phyloP scores from a whole-genome alignment of 2,888 invertebrate species.

The Acrobasis consociella region DNA sequence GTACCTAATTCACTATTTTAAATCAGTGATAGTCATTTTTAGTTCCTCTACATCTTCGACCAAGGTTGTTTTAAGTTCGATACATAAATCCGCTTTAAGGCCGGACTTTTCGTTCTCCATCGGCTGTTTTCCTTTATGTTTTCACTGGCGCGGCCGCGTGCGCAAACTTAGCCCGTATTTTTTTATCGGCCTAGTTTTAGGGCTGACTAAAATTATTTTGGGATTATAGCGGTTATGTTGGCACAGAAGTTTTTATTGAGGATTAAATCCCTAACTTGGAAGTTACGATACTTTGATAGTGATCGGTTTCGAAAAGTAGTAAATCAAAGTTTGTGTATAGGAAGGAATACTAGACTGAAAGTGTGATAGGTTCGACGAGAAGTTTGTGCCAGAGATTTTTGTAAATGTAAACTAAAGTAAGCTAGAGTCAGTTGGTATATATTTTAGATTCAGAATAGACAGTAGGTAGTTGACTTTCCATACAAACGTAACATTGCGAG shows the following conservation, averaged over 20 bases:
- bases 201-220: slow-evolving; percentile 21
- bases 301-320: not conserved
- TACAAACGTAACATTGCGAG: no score
- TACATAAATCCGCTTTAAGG: slow-evolving; percentile 28
- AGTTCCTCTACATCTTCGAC: not conserved
- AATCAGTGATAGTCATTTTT: not conserved
- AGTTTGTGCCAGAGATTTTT: no score
- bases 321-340: not conserved
- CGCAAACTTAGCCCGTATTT: slow-evolving; percentile 21
- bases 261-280: not conserved
- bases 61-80: slow-evolving; percentile 22
- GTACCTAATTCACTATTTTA: not conserved
- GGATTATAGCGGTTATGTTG: slow-evolving; percentile 8
- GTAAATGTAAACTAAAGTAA: no score
- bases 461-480: no score
- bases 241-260: not conserved
- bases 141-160: slow-evolving; percentile 11
- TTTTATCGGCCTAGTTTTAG: slow-evolving; percentile 24
- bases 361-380: no score
- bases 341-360: not conserved
- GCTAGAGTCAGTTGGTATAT: no score
- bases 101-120: slow-evolving; percentile 20
- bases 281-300: slow-evolving; percentile 3
- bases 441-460: no score
- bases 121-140: slow-evolving; percentile 21